Percentiles rank a stretch among this genome's conserved stretches.
phyloP scores from a whole-genome alignment of 2,888 invertebrate species.

The Cyaniris semiargus region DNA sequence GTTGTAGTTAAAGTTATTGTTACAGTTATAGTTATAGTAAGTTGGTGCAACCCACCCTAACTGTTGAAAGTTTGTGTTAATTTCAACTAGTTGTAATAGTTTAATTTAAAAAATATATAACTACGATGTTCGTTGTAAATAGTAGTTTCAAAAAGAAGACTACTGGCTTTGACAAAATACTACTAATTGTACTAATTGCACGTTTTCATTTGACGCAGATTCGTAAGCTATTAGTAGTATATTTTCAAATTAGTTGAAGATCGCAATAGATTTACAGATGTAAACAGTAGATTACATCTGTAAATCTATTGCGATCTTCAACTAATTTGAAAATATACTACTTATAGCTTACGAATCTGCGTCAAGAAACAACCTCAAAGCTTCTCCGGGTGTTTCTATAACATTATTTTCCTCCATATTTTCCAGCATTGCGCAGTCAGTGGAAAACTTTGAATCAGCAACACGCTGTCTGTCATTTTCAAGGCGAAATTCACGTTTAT shows the following conservation, averaged over 20 bases:
- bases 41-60: too few species aligned
- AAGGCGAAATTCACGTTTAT: conserved; percentile 9
- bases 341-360: background rate
- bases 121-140: too few species aligned
- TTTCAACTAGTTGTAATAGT: too few species aligned
- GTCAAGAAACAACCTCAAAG: background rate
- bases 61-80: too few species aligned
- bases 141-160: background rate
- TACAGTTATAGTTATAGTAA: too few species aligned
- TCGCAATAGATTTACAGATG: background rate
- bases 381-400: background rate
- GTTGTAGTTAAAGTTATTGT: too few species aligned
- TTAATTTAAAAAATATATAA: too few species aligned
- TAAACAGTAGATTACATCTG: too few species aligned
- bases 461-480: conserved; percentile 9
- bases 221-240: background rate
- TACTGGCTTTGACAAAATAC: background rate
- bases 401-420: background rate
- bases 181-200: background rate
- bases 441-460: background rate
- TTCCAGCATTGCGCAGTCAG: conserved; percentile 6
- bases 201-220: background rate
- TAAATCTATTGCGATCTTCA: background rate
- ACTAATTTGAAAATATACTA: too few species aligned
- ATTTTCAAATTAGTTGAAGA: background rate